These are phyloP conservation scores for Urocyon cinereoargenteus DNA, from an alignment of 2,797 vertebrate genomes.

Conservation along the genomic window DNA sequence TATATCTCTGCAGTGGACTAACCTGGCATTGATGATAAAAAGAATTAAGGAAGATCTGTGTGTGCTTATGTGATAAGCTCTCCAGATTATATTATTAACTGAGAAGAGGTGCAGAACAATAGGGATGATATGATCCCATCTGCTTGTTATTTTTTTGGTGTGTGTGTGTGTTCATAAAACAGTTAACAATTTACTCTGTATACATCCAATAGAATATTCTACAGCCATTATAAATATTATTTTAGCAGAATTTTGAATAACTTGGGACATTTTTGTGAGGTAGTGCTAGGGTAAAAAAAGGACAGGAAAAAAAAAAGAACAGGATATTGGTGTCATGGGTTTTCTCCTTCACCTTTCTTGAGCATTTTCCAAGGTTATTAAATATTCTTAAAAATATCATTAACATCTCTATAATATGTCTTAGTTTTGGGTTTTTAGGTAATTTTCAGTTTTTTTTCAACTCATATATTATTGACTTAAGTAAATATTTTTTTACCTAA, in stretches of 20 bases:
- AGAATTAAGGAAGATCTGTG: background rate
- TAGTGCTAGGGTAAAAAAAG: background rate
- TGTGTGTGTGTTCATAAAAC: background rate
- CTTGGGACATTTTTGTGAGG: background rate
- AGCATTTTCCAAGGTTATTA: slow-evolving; percentile 51
- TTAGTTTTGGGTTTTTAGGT: background rate
- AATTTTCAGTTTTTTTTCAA: slow-evolving; percentile 35
- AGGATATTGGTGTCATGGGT: background rate
- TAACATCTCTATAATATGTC: slow-evolving; percentile 27
- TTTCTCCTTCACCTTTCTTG: background rate
- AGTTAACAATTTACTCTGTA: background rate
- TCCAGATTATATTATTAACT: background rate
- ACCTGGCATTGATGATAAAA: background rate
- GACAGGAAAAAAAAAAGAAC: background rate
- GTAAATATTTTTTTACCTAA: background rate
- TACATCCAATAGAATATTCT: background rate
- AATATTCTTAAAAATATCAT: background rate
- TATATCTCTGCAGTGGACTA: background rate
- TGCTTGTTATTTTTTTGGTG: background rate
- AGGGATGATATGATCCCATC: no score
- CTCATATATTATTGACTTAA: slow-evolving; percentile 50
- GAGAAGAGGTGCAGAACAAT: background rate
- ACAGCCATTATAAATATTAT: background rate
- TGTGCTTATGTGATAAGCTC: background rate
- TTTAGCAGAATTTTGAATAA: slow-evolving; percentile 31